Percentiles rank a stretch among this genome's conserved stretches.
Evolutionary conservation across 2,888 invertebrate species (phyloP).

Genomic region (Andrena flavipes): DNA sequence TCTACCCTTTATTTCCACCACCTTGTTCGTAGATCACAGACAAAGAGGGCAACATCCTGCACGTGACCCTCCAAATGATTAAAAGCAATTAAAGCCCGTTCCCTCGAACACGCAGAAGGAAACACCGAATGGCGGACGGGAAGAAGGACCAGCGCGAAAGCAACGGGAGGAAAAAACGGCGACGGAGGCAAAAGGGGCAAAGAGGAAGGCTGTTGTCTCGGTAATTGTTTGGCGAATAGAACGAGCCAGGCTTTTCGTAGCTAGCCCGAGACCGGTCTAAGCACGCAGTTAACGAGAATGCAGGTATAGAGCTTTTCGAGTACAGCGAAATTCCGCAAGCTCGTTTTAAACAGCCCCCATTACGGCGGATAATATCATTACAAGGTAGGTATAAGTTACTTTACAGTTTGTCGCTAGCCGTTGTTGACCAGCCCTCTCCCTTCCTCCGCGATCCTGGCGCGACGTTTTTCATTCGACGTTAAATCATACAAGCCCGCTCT

Average conservation of each 20-base stretch:
- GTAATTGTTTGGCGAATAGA: conserved; percentile 63
- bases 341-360: conserved; percentile 40
- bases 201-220: conserved; percentile 13
- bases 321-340: conserved; percentile 39
- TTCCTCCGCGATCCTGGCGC: neutral
- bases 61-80: conserved; percentile 33
- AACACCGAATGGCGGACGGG: neutral
- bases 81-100: conserved; percentile 48
- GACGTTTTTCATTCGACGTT: neutral
- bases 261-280: conserved; percentile 6
- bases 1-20: conserved; percentile 38
- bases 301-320: conserved; percentile 22
- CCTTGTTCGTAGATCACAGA: neutral
- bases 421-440: neutral
- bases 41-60: neutral
- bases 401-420: conserved; percentile 1
- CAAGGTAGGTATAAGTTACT: conserved; percentile 39
- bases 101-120: conserved; percentile 21
- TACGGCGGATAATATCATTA: conserved; percentile 40
- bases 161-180: conserved; percentile 2
- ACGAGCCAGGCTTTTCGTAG: conserved; percentile 15
- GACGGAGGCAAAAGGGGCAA: neutral
- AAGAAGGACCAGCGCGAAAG: conserved; percentile 7
- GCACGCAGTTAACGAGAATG: conserved; percentile 23
- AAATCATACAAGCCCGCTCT: neutral